These are phyloP conservation scores for Trachemys scripta DNA, from an alignment of 2,113 vertebrate genomes.

Conservation along the genomic window DNA sequence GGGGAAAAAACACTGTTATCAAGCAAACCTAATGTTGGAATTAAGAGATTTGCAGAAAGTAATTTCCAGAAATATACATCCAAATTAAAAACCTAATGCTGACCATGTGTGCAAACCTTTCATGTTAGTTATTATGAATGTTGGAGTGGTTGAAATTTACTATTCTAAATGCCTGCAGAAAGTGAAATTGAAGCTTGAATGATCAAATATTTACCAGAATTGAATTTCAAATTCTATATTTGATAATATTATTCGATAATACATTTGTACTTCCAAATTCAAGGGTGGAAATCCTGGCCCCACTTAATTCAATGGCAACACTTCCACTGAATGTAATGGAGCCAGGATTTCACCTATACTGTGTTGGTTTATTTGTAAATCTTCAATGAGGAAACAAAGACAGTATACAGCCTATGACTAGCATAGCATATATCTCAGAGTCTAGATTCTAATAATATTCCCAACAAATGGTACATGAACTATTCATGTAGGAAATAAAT, in stretches of 20 bases:
- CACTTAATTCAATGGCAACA: not conserved
- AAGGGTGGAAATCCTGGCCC: not conserved
- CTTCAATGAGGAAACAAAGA: not conserved
- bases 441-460: not conserved
- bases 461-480: not conserved
- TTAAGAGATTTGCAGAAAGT: not conserved
- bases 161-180: not conserved
- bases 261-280: not conserved
- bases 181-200: not conserved
- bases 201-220: not conserved
- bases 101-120: not conserved
- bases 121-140: not conserved
- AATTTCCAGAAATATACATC: not conserved
- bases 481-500: not conserved
- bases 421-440: not conserved
- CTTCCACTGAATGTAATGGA: not conserved
- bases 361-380: not conserved
- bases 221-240: not conserved
- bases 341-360: not conserved
- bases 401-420: not conserved
- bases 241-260: not conserved
- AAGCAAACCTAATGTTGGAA: not conserved
- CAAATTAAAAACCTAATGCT: not conserved
- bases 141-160: not conserved
- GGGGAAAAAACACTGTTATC: not conserved